Evolutionary conservation across 2,888 invertebrate genomes (phyloP).

Genomic region (Xestoiulus laeticollis): DNA sequence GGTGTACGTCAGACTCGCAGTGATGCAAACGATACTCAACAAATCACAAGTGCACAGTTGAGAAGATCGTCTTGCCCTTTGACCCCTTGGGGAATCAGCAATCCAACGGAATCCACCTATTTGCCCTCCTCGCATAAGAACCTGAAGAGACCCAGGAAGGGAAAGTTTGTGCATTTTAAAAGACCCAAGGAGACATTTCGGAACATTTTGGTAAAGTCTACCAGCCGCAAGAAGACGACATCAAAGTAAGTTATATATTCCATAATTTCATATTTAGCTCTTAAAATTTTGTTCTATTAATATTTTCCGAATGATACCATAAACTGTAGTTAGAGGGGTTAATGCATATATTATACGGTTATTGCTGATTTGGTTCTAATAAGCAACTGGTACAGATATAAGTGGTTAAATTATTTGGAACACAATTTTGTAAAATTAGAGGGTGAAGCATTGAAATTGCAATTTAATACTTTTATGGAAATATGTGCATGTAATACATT

Average conservation of each 20-base stretch:
- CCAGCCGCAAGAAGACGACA: slow-evolving; percentile 40
- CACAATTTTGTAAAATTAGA: too few relatives aligned
- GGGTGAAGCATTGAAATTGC: too few relatives aligned
- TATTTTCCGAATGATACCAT: too few relatives aligned
- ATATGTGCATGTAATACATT: too few relatives aligned
- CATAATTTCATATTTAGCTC: neutral
- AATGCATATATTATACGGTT: too few relatives aligned
- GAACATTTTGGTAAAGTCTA: slow-evolving; percentile 31
- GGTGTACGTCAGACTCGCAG: slow-evolving; percentile 41
- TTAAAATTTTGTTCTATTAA: too few relatives aligned
- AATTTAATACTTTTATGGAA: too few relatives aligned
- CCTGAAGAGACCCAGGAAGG: slow-evolving; percentile 23
- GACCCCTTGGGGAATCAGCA: neutral
- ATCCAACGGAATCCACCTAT: neutral
- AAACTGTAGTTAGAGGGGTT: too few relatives aligned
- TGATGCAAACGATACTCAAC: neutral
- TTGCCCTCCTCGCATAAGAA: neutral
- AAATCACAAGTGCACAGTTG: neutral
- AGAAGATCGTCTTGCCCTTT: slow-evolving; percentile 38
- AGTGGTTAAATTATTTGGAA: too few relatives aligned
- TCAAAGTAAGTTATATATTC: slow-evolving; percentile 44
- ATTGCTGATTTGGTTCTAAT: too few relatives aligned
- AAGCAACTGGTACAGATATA: too few relatives aligned
- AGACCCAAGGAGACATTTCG: slow-evolving; percentile 47
- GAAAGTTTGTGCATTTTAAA: slow-evolving; percentile 44